These are phyloP conservation scores for Drosophila rufa DNA, from an alignment of 1,140 invertebrate species.

Conservation along the genomic window DNA sequence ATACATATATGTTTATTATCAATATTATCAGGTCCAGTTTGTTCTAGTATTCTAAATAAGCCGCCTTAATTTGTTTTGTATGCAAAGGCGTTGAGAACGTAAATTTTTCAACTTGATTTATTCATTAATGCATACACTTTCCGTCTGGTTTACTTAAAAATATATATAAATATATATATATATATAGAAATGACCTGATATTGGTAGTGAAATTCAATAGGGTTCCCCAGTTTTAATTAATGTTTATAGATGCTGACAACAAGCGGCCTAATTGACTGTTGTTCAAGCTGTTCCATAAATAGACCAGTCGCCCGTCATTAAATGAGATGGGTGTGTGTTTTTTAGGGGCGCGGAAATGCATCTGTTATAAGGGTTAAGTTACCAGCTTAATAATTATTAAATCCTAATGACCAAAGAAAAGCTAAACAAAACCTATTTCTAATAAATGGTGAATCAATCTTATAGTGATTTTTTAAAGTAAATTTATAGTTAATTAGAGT, in stretches of 20 bases:
- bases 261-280: slow-evolving; percentile 43
- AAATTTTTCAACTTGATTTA: slow-evolving; percentile 71
- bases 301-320: slow-evolving; percentile 12
- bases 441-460: no score
- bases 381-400: slow-evolving; percentile 2
- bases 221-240: slow-evolving; percentile 33
- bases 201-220: slow-evolving; percentile 22
- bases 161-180: slow-evolving; percentile 14
- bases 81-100: slow-evolving; percentile 47
- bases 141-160: slow-evolving; percentile 10
- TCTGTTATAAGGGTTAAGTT: background rate
- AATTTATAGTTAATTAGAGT: no score
- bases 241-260: slow-evolving; percentile 33
- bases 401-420: no score
- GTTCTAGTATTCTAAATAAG: slow-evolving; percentile 7
- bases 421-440: background rate
- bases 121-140: slow-evolving; percentile 46
- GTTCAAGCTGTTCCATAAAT: slow-evolving; percentile 42
- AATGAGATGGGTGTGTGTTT: slow-evolving; percentile 11
- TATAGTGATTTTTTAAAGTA: background rate
- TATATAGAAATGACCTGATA: slow-evolving; percentile 23
- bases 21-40: slow-evolving; percentile 12
- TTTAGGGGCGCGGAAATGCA: background rate
- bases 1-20: background rate
- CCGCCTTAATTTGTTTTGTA: slow-evolving; percentile 18